Base-by-base conservation (phyloP, 2,113 vertebrate genomes). In the Rafetus swinhoei region DNA sequence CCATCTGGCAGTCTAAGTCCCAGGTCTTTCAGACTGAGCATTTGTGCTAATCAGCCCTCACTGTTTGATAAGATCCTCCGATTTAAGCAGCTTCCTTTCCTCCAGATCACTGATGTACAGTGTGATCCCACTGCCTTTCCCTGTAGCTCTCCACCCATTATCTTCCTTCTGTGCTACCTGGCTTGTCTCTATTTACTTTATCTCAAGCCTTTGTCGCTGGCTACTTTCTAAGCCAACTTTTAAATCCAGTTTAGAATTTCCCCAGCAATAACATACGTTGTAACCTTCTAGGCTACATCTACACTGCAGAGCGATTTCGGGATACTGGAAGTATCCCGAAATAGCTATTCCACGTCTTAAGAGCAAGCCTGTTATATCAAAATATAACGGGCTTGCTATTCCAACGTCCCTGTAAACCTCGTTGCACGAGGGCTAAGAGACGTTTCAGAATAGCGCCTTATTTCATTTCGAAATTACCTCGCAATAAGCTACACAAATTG, bases 31-130 rank as follows among this genome's bases (percentile, higher is more conserved):
- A 87, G 87, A 56, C 57, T 21, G 62, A 94, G 32, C 65, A 90
- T 92, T 94, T 93, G 93, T 3, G 27, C 87, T 87, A 85, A 95
- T 39, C 81, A 82, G 56, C n/a, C 65, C 65, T 72, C n/a, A 19
- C n/a, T 72, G 65, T 72, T 72, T 35, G 65, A 72, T 60, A 77
- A 77, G 39, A 50, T 77, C 39, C 39, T 77, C 24, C 22, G 39
- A 45, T 27, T 77, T 50, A 77, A 45, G 50, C 74, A 77, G 39
- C 39, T 77, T 35, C 65, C 65, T 72, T 77, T 77, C 22, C 39
- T 45, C 74, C 24, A 50, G 39, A 21, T 77, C 45, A 77, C 22
- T 77, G 39, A 45, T 50, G 35, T 77, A 50, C 74, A 50, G 24
- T 77, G 39, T 27, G 39, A 45, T 77, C 39, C 21, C 22, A 77